These are phyloP conservation scores for Nemoura dubitans DNA, from an alignment of 2,888 invertebrate genomes.

Conservation along the genomic window DNA sequence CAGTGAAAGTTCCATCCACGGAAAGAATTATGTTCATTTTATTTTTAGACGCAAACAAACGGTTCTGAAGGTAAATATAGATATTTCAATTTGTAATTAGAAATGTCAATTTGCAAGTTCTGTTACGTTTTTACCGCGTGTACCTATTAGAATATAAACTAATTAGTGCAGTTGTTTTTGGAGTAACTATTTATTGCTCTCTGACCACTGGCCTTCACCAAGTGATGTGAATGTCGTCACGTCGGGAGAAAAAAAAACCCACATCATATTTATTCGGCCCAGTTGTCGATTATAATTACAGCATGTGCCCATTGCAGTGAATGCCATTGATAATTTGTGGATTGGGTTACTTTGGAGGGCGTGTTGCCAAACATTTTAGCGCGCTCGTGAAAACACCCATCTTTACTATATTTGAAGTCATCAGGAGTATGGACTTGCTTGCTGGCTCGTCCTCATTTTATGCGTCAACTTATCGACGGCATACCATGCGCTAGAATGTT, in stretches of 20 bases:
- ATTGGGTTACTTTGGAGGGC: background rate
- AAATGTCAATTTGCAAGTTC: background rate
- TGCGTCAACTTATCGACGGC: background rate
- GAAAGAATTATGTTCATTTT: background rate
- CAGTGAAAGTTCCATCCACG: background rate
- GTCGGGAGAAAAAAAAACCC: background rate
- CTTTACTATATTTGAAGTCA: background rate
- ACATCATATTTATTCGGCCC: conserved; percentile 1
- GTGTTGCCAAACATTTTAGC: background rate
- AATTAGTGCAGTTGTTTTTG: no score
- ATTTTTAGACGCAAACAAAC: background rate
- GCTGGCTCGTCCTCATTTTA: background rate
- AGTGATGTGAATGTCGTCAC: background rate
- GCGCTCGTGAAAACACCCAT: background rate
- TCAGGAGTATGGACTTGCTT: background rate
- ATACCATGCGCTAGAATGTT: background rate
- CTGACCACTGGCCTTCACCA: background rate
- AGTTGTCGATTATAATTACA: background rate
- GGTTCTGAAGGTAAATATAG: background rate
- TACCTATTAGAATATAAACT: no score
- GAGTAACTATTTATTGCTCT: no score
- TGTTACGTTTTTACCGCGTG: no score
- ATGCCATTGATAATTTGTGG: background rate
- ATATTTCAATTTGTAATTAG: background rate
- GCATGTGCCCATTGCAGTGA: background rate